Base-by-base conservation (phyloP, 2,888 invertebrate species). In the Polymixis lichenea region DNA sequence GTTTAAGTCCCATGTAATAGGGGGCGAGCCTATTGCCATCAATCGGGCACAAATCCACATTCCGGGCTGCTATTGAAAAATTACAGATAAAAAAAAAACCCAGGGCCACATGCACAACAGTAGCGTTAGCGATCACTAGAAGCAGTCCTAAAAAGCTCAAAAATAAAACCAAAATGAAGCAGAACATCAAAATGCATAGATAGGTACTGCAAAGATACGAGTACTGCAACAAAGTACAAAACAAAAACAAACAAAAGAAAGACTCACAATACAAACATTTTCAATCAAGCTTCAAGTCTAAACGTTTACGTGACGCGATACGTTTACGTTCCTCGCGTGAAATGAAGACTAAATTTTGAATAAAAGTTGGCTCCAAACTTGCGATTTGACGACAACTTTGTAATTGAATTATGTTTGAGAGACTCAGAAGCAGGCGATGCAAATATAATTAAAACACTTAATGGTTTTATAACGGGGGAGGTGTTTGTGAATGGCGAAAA, bases 371-470 rank as follows among this genome's bases (percentile, higher is more conserved):
- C 9, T 60, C 19, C 60, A 74, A 58, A 56, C 56, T 61, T 70
- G 25, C 64, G 61, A 60, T 62, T 79, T 62, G 15, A 43, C 56
- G 65, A 51, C 55, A 46, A 76, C 32, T 75, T 84, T 64, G 19
- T 84, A 62, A 74, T 68, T 71, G 15, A 80, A 84, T 79, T 68
- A 71, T 11, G 55, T 68, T 22, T 51, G 17, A 61, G 28, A 51
- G 65, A 64, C 49, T 51, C n/a, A 32, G 60, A 28, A 70, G 17
- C 71, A 60, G 70, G 43, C 60, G 58, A 70, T 62, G 81, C 15
- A 83, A 81, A 79, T 78, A 55, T 78, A 62, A 83, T 81, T 67
- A 70, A 56, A 83, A 28, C 22, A 22, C 49, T 65, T 58, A 70
- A 78, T 62, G 83, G 49, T 43, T 56, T 64, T 77, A 28, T 58